Evolutionary conservation across 1,140 invertebrate genomes (phyloP).

Genomic region (Batillaria attramentaria): DNA sequence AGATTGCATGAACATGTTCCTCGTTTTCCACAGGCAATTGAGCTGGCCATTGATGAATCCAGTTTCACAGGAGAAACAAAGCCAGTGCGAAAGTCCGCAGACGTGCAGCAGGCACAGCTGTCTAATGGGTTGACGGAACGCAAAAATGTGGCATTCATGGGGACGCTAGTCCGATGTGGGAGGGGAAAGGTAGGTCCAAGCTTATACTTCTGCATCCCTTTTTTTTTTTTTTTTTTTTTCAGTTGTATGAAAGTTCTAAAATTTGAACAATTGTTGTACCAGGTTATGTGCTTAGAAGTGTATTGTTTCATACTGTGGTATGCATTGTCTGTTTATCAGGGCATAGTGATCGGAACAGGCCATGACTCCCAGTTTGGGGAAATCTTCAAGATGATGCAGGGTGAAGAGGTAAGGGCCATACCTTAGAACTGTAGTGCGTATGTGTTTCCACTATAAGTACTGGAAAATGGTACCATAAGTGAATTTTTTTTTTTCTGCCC

Average conservation of each 20-base stretch:
- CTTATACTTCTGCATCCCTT: neutral
- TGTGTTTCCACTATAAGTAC: no score
- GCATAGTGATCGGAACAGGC: slow-evolving; percentile 97
- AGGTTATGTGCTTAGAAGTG: neutral
- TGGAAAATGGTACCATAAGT: no score
- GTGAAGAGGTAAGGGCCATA: slow-evolving; percentile 91
- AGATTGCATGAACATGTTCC: neutral
- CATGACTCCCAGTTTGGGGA: slow-evolving; percentile 98
- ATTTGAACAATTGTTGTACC: no score
- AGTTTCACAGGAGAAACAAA: slow-evolving; percentile 96
- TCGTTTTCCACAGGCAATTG: slow-evolving; percentile 72
- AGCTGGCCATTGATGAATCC: slow-evolving; percentile 96
- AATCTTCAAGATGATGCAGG: slow-evolving; percentile 99
- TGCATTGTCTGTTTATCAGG: slow-evolving; percentile 76
- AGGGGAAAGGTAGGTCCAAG: slow-evolving; percentile 86
- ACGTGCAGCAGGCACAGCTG: slow-evolving; percentile 34
- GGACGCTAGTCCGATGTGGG: slow-evolving; percentile 96
- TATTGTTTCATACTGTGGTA: neutral
- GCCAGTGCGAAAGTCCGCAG: slow-evolving; percentile 73
- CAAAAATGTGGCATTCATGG: slow-evolving; percentile 97
- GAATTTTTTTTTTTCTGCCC: no score
- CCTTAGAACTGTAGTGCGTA: no score
- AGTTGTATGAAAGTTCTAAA: neutral
- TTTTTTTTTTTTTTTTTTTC: neutral
- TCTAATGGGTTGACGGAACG: slow-evolving; percentile 44